These are phyloP conservation scores for Podarcis cretensis DNA, from an alignment of 2,113 vertebrate species.

Conservation along the genomic window DNA sequence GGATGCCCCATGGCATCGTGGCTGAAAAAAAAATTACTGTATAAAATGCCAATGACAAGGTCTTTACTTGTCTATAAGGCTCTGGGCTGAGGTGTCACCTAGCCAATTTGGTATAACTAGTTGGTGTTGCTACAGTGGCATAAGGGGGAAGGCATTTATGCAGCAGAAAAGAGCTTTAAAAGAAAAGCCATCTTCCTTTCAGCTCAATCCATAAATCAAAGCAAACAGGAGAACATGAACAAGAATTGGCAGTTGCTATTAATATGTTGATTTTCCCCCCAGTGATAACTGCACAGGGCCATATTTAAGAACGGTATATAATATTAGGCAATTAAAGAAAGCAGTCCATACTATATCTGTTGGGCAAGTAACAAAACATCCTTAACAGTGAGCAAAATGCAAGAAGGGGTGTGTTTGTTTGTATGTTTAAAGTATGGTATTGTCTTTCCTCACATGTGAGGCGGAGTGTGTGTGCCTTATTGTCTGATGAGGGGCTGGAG, in stretches of 20 bases:
- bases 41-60: neutral
- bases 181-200: neutral
- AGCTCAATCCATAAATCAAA: neutral
- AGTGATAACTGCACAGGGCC: neutral
- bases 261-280: neutral
- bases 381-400: neutral
- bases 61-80: neutral
- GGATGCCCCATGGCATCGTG: neutral
- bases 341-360: neutral
- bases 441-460: no score
- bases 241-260: neutral
- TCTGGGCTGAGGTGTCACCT: neutral
- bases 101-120: neutral
- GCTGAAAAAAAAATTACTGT: neutral
- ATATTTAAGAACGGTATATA: neutral
- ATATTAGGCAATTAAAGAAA: constrained; percentile 13
- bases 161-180: neutral
- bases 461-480: no score
- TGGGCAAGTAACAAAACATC: neutral
- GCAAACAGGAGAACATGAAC: neutral
- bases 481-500: no score
- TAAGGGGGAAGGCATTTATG: neutral
- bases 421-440: no score
- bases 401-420: neutral
- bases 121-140: neutral